Conservation (phyloP, 2,797 vertebrate species). For the Spinus olivaceus region DNA sequence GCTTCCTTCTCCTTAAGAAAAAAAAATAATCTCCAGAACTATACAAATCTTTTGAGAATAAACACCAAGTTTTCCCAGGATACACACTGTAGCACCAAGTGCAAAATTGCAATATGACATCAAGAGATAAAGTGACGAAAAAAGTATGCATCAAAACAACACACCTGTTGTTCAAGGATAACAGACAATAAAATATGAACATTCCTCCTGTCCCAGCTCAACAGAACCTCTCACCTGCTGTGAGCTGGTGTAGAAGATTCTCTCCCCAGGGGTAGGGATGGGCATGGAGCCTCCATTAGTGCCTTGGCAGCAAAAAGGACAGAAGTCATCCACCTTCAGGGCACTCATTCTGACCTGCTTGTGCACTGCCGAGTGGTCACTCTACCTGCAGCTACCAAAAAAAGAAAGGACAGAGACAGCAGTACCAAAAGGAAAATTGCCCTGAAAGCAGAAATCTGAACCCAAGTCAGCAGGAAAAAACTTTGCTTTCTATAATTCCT, state of each 20-base stretch:
- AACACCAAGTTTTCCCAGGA: not conserved
- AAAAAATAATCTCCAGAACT: not conserved
- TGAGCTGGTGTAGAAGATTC: not conserved
- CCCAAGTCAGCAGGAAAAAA: not conserved
- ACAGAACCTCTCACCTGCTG: not conserved
- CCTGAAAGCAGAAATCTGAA: not conserved
- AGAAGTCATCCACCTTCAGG: not conserved
- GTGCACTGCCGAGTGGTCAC: not conserved
- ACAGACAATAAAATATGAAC: not conserved
- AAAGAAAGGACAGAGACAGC: not conserved
- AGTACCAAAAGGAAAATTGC: not conserved
- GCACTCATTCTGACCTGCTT: not conserved
- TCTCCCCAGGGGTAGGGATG: not conserved
- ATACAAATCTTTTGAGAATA: not conserved
- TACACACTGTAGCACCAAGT: not conserved
- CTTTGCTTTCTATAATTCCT: not conserved
- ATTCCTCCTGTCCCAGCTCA: not conserved
- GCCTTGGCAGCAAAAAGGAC: not conserved
- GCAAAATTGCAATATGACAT: not conserved
- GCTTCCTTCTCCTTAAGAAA: not conserved
- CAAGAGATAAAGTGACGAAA: not conserved
- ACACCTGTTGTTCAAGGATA: not conserved
- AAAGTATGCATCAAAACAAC: not conserved
- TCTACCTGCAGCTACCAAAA: not conserved
- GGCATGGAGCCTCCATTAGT: not conserved